Evolutionary conservation across 2,113 vertebrate species (phyloP), one percentile per base, ranked within the genome.

Genomic region (Aphyosemion australe): DNA sequence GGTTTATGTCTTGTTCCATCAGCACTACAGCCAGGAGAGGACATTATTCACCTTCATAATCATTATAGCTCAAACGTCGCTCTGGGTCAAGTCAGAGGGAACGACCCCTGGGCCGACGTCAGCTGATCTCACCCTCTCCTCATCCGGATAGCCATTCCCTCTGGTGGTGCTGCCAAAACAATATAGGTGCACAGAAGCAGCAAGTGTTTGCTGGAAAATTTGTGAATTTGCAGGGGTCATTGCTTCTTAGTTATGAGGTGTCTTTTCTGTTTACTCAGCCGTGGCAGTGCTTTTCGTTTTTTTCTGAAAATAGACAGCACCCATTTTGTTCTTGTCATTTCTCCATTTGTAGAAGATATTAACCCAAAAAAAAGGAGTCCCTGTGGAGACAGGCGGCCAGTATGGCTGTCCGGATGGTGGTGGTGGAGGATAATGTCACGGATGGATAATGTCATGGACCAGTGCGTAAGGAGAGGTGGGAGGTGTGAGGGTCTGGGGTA

Each of bases 311-410:
- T 55, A 63, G 74, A 82, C 19, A 46, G 57, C 69, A 63, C 74
- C 54, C 74, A 85, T 88, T 84, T 87, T 74, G 83, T 73, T 76
- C 81, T 61, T 78, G 77, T 83, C 84, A 84, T 88, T 83, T 79
- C 64, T 67, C 68, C 51, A 80, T 81, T 87, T 85, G 70, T 42
- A 47, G 41, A 42, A 83, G 82, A 85, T 50, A 43, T 61, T 76
- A 74, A 63, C 65, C 46, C 52, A 76, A 80, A 78, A 39, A 41
- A 37, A 34, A 72, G 80, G 81, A 82, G 73, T 86, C 77, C 76
- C 79, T 14, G 63, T 58, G 62, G 79, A 87, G 83, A 69, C 65
- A 20, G 62, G 47, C 47, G 67, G 65, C 64, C 43, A 53, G 79
- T 74, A 76, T 68, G 75, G 79, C 18, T 79, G 67, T 83, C 67